Evolutionary conservation across 2,797 vertebrate genomes (phyloP), one percentile per base, ranked within the genome.

Genomic region (Cryptoprocta ferox): DNA sequence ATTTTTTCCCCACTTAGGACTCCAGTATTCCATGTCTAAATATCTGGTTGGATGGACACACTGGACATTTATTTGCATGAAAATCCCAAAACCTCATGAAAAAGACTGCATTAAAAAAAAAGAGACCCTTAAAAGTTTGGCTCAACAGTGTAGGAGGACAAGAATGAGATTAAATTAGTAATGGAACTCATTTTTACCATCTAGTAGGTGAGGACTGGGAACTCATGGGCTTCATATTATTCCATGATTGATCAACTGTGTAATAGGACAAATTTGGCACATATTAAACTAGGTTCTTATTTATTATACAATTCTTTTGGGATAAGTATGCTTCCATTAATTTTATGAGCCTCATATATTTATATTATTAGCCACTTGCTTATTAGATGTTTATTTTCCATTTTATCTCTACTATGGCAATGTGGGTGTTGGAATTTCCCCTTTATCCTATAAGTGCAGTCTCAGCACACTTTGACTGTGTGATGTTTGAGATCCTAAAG

Each of bases 341-440:
- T 71, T 93, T 95, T 89, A 68, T 59, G 50, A 85, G 66, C 42
- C 37, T 87, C 30, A 50, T 26, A 19, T 85, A 37, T 85, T 92
- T 90, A 42, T 94, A 66, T 81, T 50, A 78, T 88, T 81, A 93
- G 76, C 45, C 84, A 80, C 70, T 88, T 82, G 28, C 10, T 93
- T 81, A 89, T 76, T 84, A 71, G 65, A n/a, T 82, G 35, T 86
- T 80, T 81, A 86, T 92, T 96, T 93, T 91, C 32, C 19, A 73
- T 71, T 93, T 48, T 95, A 7, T 90, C 35, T 91, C 26, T 56
- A 53, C 30, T 84, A 9, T 68, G 56, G 50, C 37, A 66, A 10
- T 37, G 37, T 83, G 19, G 63, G 7, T 78, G 18, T 35, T 95
- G 50, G 48, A 84, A 65, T 93, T 95, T 37, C 26, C 8, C 26